These are phyloP conservation scores for Pycnonotus jocosus DNA, from an alignment of 2,113 vertebrate genomes.

Conservation along the genomic window DNA sequence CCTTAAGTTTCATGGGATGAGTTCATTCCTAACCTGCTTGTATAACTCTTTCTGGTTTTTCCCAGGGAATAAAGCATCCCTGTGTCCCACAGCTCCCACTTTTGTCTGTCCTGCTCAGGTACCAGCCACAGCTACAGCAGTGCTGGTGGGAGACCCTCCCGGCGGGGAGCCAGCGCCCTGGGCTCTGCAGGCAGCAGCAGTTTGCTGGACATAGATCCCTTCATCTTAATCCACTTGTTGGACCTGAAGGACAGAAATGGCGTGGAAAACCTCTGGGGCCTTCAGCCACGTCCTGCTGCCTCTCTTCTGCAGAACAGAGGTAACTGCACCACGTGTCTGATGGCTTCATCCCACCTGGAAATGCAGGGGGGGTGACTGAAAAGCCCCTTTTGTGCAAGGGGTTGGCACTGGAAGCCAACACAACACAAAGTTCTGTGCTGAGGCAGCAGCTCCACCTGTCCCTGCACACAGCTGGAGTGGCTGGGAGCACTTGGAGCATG, in stretches of 20 bases:
- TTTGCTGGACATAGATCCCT: constrained; percentile 91
- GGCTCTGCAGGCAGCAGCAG: constrained; percentile 75
- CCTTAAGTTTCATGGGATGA: not conserved
- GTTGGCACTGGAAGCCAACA: not conserved
- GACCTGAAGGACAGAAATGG: constrained; percentile 91
- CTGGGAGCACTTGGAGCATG: not conserved
- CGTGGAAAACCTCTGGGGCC: constrained; percentile 91
- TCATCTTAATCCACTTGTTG: constrained; percentile 93
- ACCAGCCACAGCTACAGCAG: constrained; percentile 65
- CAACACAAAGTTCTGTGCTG: not conserved
- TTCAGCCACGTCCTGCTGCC: constrained; percentile 88
- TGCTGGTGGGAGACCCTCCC: constrained; percentile 66
- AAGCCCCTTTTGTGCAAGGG: not conserved
- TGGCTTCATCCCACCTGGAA: not conserved
- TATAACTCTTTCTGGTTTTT: not conserved
- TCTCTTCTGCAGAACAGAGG: constrained; percentile 88
- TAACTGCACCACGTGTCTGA: not conserved
- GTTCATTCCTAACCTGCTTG: not conserved
- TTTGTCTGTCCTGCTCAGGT: constrained; percentile 41
- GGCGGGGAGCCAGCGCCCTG: constrained; percentile 64
- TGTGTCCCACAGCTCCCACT: not conserved
- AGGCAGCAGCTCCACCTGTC: not conserved
- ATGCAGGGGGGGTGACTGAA: not conserved
- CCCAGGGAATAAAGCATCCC: not conserved
- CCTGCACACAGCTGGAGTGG: not conserved